A percentile compares a stretch with the other conserved stretches of the same genome.
Conservation (phyloP, 1,140 invertebrate genomes). For the Sminthurides bifidus region DNA sequence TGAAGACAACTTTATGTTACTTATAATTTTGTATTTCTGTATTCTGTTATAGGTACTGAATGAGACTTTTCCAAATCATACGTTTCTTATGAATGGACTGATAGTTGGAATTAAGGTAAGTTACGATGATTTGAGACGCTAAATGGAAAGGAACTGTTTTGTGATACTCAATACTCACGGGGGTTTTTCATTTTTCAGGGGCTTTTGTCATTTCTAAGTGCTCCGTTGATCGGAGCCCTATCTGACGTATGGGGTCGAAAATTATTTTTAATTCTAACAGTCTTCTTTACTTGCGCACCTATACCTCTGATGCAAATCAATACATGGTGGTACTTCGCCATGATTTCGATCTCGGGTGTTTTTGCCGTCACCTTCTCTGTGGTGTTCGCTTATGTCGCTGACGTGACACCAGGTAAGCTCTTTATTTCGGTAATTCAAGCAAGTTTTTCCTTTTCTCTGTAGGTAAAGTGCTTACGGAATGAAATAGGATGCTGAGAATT, state of each 20-base stretch:
- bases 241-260: constrained; percentile 98
- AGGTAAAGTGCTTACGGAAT: too few species aligned
- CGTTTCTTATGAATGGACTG: constrained; percentile 98
- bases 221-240: constrained; percentile 89
- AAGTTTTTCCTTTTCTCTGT: too few species aligned
- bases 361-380: constrained; percentile 99
- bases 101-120: constrained; percentile 88
- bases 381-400: constrained; percentile 98
- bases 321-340: constrained; percentile 99
- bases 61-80: constrained; percentile 95
- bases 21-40: constrained; percentile 13
- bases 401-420: constrained; percentile 62
- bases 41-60: constrained; percentile 61
- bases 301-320: constrained; percentile 98
- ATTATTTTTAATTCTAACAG: constrained; percentile 93
- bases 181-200: constrained; percentile 51
- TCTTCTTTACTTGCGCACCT: constrained; percentile 97
- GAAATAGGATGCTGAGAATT: too few species aligned
- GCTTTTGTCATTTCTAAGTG: constrained; percentile 89
- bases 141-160: not conserved
- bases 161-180: not conserved
- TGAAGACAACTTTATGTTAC: not conserved
- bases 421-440: not conserved
- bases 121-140: not conserved
- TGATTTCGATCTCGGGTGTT: constrained; percentile 96